These are phyloP conservation scores for Chaetorhynchus papuensis DNA, from an alignment of 2,113 vertebrate genomes.

Conservation along the genomic window DNA sequence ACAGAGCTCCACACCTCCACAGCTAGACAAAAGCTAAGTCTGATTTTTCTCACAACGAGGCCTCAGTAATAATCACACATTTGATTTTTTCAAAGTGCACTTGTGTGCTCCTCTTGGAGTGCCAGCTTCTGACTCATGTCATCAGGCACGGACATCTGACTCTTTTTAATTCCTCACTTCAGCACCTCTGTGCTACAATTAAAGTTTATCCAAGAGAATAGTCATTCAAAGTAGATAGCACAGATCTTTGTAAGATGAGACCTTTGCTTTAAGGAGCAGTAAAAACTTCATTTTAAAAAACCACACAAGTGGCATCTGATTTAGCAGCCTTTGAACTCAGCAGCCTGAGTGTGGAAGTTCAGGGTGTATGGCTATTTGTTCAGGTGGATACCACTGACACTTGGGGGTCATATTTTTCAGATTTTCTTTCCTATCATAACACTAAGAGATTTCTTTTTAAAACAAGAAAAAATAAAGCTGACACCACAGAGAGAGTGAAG, in stretches of 20 bases:
- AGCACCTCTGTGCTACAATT: neutral
- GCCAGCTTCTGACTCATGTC: neutral
- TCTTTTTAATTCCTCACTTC: neutral
- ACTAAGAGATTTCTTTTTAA: neutral
- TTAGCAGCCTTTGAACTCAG: conserved; percentile 45
- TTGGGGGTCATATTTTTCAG: conserved; percentile 35
- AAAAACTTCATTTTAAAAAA: neutral
- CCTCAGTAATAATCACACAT: neutral
- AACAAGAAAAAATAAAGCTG: conserved; percentile 13
- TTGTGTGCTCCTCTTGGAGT: neutral
- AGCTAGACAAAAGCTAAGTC: neutral
- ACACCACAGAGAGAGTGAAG: neutral
- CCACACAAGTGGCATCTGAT: neutral
- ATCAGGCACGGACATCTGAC: neutral
- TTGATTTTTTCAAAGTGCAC: neutral
- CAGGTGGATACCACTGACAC: conserved; percentile 40
- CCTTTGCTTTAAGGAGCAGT: neutral
- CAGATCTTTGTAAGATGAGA: neutral
- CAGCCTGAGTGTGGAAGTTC: conserved; percentile 6
- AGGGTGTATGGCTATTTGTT: neutral
- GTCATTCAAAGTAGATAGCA: neutral
- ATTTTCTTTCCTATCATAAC: conserved; percentile 24
- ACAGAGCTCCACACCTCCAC: neutral
- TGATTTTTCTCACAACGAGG: neutral
- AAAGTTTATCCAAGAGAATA: neutral